Conservation (phyloP, 2,888 invertebrate genomes). For the Cybosia mesomella region DNA sequence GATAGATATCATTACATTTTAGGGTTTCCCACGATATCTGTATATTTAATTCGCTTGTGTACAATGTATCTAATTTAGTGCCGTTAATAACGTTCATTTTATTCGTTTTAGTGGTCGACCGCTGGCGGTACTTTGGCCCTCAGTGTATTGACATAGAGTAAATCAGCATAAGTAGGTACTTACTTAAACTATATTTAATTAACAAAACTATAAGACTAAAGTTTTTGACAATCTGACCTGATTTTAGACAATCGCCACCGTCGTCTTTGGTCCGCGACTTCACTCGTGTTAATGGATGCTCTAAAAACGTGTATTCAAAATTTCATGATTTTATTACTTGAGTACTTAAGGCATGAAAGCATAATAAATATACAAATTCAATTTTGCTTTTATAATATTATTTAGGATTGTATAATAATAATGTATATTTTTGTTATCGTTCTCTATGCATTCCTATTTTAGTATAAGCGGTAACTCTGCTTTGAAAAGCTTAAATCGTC, state of each 20-base stretch:
- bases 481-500: no score
- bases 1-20: no score
- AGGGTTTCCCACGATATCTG: constrained; percentile 29
- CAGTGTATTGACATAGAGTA: constrained; percentile 47
- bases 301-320: not conserved
- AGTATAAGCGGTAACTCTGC: no score
- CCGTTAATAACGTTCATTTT: constrained; percentile 69
- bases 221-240: no score
- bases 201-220: not conserved
- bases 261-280: not conserved
- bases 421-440: not conserved
- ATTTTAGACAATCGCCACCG: not conserved
- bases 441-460: not conserved
- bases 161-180: constrained; percentile 19
- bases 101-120: constrained; percentile 69
- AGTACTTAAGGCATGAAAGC: not conserved
- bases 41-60: constrained; percentile 39
- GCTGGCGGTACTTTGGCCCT: constrained; percentile 63
- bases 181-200: no score
- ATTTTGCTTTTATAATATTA: not conserved
- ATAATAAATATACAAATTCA: not conserved
- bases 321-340: not conserved
- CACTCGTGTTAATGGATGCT: not conserved
- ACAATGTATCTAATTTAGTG: constrained; percentile 62
- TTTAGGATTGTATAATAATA: not conserved